Conservation (phyloP, 1,140 invertebrate genomes). For the Neodiprion pinetum region DNA sequence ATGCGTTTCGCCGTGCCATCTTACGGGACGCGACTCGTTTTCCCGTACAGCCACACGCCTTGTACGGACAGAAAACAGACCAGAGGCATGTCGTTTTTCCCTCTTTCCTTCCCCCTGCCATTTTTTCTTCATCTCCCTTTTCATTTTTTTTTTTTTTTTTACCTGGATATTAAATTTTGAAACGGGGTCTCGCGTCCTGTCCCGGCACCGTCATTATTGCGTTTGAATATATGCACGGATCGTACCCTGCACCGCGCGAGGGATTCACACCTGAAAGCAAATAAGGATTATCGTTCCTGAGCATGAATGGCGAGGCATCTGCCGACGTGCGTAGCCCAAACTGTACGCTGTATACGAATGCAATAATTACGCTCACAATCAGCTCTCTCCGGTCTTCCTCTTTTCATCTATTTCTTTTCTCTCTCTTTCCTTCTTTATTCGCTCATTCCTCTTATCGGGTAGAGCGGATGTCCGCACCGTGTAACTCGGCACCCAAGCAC, state of each 20-base stretch:
- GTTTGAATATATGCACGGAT: too few relatives aligned
- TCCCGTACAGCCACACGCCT: background rate
- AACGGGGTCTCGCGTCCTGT: background rate
- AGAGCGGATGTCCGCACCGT: background rate
- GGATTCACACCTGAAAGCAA: background rate
- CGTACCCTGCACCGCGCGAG: background rate
- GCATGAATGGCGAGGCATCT: background rate
- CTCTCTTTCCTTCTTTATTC: too few relatives aligned
- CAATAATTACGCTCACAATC: background rate
- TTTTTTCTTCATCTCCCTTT: too few relatives aligned
- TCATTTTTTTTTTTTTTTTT: background rate
- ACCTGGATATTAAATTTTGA: background rate
- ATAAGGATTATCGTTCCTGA: background rate
- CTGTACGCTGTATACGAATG: background rate
- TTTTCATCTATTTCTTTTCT: too few relatives aligned
- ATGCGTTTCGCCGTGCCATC: slow-evolving; percentile 3
- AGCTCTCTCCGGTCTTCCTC: too few relatives aligned
- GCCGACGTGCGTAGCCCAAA: background rate
- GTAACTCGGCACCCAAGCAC: background rate
- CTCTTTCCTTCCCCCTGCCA: background rate
- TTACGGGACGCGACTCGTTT: background rate
- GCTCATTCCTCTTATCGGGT: too few relatives aligned
- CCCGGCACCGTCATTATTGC: background rate
- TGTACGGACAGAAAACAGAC: slow-evolving; percentile 8
- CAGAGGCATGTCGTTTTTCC: background rate